Evolutionary conservation across 2,113 vertebrate species (phyloP).

Genomic region (Myotis davidii): DNA sequence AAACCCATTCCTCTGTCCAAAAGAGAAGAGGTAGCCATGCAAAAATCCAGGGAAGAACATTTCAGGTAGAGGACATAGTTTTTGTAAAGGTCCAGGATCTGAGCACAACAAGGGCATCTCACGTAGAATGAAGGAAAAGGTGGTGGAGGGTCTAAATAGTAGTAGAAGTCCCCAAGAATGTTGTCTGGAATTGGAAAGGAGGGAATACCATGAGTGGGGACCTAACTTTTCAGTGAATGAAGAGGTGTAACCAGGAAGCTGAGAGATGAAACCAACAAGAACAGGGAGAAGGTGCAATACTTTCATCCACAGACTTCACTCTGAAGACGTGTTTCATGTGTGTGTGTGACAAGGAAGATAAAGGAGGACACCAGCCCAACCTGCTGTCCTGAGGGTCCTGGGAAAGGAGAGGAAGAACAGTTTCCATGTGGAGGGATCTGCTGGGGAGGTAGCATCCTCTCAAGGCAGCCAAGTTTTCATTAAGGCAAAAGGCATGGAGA

Average conservation of each 20-base stretch:
- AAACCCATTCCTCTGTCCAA: neutral
- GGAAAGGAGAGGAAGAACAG: neutral
- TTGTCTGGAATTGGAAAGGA: neutral
- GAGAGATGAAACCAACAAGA: neutral
- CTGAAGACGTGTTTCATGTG: rapidly evolving
- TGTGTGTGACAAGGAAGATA: neutral
- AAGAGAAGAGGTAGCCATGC: neutral
- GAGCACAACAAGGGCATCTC: neutral
- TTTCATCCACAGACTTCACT: neutral
- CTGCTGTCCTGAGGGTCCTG: neutral
- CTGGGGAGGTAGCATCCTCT: neutral
- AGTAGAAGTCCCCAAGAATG: neutral
- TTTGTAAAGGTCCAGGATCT: neutral
- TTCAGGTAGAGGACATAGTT: neutral
- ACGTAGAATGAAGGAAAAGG: neutral
- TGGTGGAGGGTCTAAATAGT: neutral
- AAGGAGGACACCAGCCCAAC: neutral
- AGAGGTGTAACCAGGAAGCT: neutral
- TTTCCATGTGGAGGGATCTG: neutral
- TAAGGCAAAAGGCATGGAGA: neutral
- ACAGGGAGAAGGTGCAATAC: neutral
- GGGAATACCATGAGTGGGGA: neutral
- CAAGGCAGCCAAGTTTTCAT: neutral
- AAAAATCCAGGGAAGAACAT: neutral
- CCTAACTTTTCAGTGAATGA: neutral